Evolutionary conservation across 1,140 invertebrate species (phyloP), one percentile per base, ranked within the genome.

Genomic region (Thaumetopoea pityocampa): DNA sequence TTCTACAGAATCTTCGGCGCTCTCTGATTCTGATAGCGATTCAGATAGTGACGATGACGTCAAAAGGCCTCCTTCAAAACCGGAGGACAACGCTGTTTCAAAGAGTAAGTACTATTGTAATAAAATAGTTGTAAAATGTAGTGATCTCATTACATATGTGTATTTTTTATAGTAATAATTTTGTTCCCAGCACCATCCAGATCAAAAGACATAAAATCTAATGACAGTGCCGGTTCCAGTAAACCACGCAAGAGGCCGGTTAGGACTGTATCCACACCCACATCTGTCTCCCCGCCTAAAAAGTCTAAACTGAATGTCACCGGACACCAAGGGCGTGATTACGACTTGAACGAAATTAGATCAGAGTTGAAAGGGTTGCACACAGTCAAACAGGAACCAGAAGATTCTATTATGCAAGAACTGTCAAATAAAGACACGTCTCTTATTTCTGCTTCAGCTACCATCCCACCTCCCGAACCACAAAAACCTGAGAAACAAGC

Each of bases 321-420:
- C 4, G 33, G 52, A 0, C 68, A 71, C 24, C 67, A 72, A 41
- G 79, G 79, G 7, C 83, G 92, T 2, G 92, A 93, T 65, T 94
- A 93, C 59, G 93, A 95, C 82, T 82, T 95, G 1, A 93, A 92
- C 78, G 91, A 94, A 82, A 94, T 95, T 42, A 82, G 93, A 50
- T 94, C 92, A 0, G 93, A 95, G 69, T 67, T 95, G 0, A 96
- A 95, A 74, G 93, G 93, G 10, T 89, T 94, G 15, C 89, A 78
- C 29, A 71, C 66, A 9, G 72, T 83, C 2, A 86, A 85, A 45
- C 71, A 74, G 28, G 72, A 79, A 66, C 71, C 68, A 22, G 87
- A 81, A 33, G 73, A 74, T 29, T 47, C 35, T 32, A 32, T 83
- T 30, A 84, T 85, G 41, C 69, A 78, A 29, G 87, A 88, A 30